Evolutionary conservation across 1,140 invertebrate species (phyloP), one percentile per base, ranked within the genome.

Genomic region (Phortica variegata): DNA sequence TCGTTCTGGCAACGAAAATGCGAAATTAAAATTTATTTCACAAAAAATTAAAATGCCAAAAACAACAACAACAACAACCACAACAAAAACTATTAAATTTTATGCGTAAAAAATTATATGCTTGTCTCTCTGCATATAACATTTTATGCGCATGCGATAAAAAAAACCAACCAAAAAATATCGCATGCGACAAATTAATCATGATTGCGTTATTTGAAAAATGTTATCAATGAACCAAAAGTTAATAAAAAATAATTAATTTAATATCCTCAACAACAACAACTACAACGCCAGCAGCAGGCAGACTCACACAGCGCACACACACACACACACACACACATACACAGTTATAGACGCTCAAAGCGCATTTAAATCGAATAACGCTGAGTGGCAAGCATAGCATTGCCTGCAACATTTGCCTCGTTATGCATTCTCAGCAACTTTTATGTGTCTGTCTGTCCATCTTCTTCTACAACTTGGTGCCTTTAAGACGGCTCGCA

Each of bases 181-280:
- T 65, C 49, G 58, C 56, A 60, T 62, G 63, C 62, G 63, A 66
- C 62, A 68, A 66, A 66, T 66, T 66, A n/a, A n/a, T n/a, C 66
- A 49, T 46, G 36, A 43, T 46, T 56, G 49, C 26, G 41, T 34
- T 53, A 66, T 66, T 62, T 66, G 62, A 66, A 68, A 66, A 60
- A 66, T 66, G 58, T 66, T 60, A 68, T 66, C 63, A 66, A 68
- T 66, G 65, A 58, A 56, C 56, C 60, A 66, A 66, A 66, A 66
- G 62, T 66, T 66, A 66, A 66, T 66, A 66, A 66, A 66, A 66
- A 68, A 66, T 68, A 66, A 66, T 66, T 66, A 66, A 66, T 66
- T 66, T 66, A 62, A 57, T 59, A n/a, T 56, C 56, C 48, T 55
- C 52, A 54, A 32, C 41, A 50, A 21, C 31, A 46, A 33, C 23